Conservation (phyloP, 2,797 vertebrate genomes). For the Lagodon rhomboides region DNA sequence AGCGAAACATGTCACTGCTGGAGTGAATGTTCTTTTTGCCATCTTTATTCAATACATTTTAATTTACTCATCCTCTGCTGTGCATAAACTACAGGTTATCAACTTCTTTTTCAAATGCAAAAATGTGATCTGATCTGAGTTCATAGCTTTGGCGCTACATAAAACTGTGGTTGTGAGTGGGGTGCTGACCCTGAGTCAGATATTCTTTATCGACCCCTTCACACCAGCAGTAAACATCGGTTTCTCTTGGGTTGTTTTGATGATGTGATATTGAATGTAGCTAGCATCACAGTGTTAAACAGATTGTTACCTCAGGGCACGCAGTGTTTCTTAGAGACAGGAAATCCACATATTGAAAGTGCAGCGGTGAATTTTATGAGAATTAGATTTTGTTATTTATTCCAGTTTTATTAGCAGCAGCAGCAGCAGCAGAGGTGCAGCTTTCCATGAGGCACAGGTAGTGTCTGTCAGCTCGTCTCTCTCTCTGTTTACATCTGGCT, state of each 20-base stretch:
- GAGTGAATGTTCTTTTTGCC: too few species aligned
- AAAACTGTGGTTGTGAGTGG: neutral
- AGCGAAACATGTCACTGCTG: too few species aligned
- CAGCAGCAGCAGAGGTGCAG: neutral
- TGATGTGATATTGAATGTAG: conserved; percentile 4
- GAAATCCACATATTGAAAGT: conserved; percentile 27
- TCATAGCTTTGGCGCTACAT: neutral
- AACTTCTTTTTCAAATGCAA: too few species aligned
- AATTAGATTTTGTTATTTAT: conserved; percentile 26
- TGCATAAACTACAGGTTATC: too few species aligned
- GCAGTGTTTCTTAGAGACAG: neutral
- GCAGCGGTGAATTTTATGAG: neutral
- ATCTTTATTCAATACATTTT: too few species aligned
- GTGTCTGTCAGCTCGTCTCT: conserved; percentile 6
- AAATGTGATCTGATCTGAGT: neutral
- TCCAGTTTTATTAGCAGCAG: conserved; percentile 19
- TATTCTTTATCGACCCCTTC: conserved; percentile 10
- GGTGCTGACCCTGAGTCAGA: neutral
- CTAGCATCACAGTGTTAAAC: neutral
- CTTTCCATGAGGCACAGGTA: conserved; percentile 21
- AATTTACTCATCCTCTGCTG: too few species aligned
- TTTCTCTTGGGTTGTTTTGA: conserved; percentile 8
- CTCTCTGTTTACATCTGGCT: conserved; percentile 50
- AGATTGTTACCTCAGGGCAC: neutral
- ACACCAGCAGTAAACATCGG: conserved; percentile 15